Evolutionary conservation across 2,797 vertebrate genomes (phyloP).

Genomic region (Rhinophrynus dorsalis): DNA sequence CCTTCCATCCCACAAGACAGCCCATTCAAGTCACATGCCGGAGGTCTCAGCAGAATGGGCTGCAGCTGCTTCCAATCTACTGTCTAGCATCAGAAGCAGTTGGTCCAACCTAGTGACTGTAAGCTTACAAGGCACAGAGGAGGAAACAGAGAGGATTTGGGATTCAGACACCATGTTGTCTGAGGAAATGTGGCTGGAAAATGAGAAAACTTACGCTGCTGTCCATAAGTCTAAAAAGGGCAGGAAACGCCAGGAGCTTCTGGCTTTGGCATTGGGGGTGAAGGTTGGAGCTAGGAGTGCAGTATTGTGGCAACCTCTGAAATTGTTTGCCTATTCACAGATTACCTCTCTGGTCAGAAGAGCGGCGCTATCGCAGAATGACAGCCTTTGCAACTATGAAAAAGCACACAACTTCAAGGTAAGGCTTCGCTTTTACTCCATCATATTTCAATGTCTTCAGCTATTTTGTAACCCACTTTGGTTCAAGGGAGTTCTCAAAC

Average conservation of each 20-base stretch:
- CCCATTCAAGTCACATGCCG: slow-evolving; percentile 82
- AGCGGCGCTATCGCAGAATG: slow-evolving; percentile 85
- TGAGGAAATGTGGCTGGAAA: slow-evolving; percentile 70
- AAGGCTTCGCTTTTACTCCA: slow-evolving; percentile 56
- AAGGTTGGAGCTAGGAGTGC: slow-evolving; percentile 83
- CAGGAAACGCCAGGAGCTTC: slow-evolving; percentile 86
- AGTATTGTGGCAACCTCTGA: slow-evolving; percentile 93
- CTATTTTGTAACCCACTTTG: neutral
- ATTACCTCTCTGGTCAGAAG: slow-evolving; percentile 89
- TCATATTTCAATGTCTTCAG: neutral
- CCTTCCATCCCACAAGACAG: slow-evolving; percentile 74
- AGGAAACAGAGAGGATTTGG: slow-evolving; percentile 74
- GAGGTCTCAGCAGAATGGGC: slow-evolving; percentile 74
- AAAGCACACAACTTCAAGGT: slow-evolving; percentile 99
- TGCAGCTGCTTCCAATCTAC: slow-evolving; percentile 76
- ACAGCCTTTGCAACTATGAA: slow-evolving; percentile 93
- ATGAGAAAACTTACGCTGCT: slow-evolving; percentile 72
- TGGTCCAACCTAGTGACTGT: slow-evolving; percentile 62
- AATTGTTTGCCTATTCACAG: slow-evolving; percentile 96
- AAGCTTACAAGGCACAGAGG: slow-evolving; percentile 59
- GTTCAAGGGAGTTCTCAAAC: neutral
- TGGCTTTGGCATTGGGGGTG: slow-evolving; percentile 89
- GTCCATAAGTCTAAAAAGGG: slow-evolving; percentile 80
- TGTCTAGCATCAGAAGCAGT: slow-evolving; percentile 69
- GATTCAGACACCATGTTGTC: slow-evolving; percentile 67